Conservation (phyloP, 2,113 vertebrate genomes). For the Bungarus multicinctus region DNA sequence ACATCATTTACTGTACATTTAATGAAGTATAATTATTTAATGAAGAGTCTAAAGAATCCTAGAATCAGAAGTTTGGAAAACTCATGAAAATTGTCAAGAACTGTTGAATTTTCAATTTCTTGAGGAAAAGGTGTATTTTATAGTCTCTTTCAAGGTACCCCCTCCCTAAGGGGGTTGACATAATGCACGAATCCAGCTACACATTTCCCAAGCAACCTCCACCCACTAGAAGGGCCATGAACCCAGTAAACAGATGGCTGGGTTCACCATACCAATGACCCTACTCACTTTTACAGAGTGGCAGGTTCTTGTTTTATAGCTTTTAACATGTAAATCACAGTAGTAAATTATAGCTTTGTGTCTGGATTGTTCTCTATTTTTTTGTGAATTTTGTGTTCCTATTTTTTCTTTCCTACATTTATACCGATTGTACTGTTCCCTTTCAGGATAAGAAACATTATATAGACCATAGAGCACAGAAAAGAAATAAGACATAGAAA, state of each 20-base stretch:
- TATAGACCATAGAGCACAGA: neutral
- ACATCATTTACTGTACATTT: neutral
- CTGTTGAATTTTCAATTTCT: neutral
- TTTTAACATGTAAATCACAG: neutral
- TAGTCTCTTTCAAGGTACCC: neutral
- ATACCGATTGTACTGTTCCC: neutral
- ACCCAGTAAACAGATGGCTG: neutral
- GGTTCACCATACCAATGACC: neutral
- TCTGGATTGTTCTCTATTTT: neutral
- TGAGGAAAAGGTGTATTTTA: neutral
- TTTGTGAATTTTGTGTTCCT: neutral
- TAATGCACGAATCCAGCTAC: neutral
- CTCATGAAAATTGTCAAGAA: neutral
- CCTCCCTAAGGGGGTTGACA: neutral
- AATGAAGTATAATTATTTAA: neutral
- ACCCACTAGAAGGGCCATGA: neutral
- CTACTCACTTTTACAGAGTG: neutral
- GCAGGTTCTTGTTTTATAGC: neutral
- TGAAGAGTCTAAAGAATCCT: neutral
- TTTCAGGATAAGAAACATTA: neutral
- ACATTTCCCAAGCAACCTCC: neutral
- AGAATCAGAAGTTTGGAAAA: neutral
- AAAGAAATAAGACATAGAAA: neutral
- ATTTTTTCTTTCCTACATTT: neutral
- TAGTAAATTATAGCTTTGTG: neutral